These are phyloP conservation scores for Cyphomyrmex costatus DNA, from an alignment of 1,140 invertebrate species.

Conservation along the genomic window DNA sequence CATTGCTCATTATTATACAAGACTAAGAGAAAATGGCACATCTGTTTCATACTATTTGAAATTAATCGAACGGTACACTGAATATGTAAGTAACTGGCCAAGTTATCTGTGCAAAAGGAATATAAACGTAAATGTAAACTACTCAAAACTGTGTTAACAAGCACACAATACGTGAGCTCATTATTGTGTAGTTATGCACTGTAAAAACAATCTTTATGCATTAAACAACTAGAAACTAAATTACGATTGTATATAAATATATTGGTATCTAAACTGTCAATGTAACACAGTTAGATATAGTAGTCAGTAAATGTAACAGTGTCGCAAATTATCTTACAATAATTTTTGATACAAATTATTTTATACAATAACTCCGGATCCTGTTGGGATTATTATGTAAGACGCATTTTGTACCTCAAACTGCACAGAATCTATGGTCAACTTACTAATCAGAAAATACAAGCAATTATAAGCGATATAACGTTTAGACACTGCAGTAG, in stretches of 20 bases:
- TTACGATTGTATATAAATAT: conserved; percentile 49
- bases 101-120: conserved; percentile 69
- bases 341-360: conserved; percentile 65
- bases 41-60: conserved; percentile 70
- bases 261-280: conserved; percentile 47
- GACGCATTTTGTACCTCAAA: conserved; percentile 55
- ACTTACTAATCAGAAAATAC: conserved; percentile 59
- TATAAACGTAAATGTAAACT: conserved; percentile 52
- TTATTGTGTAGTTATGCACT: conserved; percentile 64
- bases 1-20: conserved; percentile 80
- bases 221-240: conserved; percentile 53
- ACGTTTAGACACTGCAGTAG: conserved; percentile 32
- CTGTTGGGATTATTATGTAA: conserved; percentile 60
- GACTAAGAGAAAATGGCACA: conserved; percentile 73
- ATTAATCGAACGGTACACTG: conserved; percentile 57
- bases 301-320: conserved; percentile 48
- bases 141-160: conserved; percentile 50
- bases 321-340: conserved; percentile 58
- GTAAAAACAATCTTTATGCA: conserved; percentile 67
- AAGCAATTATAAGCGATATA: conserved; percentile 33
- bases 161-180: conserved; percentile 46
- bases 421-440: conserved; percentile 66
- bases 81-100: conserved; percentile 73
- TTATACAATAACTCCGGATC: conserved; percentile 54
- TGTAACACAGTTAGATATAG: conserved; percentile 26